Base-by-base conservation (phyloP, 2,888 invertebrate genomes). In the Conomelus anceps region DNA sequence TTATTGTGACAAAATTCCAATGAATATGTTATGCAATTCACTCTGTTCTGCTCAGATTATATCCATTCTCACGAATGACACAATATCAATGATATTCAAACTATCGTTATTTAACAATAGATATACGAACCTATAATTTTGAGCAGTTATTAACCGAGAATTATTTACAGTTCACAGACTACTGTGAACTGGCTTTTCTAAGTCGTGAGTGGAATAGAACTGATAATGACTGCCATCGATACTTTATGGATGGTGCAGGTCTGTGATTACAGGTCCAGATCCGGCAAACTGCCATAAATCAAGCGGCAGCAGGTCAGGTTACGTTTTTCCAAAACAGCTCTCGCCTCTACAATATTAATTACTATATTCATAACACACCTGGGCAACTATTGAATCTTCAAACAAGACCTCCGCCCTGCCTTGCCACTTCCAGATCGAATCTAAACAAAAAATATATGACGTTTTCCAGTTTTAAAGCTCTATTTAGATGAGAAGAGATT, bases 311-410 rank as follows among this genome's bases (percentile, higher is more conserved):
- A 3, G 13, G 13, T 13, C n/a, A 63, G 34, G 17, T 13, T 63
- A 63, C 63, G n/a, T 63, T 63, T 34, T 63, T 63, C 63, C 63
- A 63, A 63, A 63, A 63, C 63, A 63, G n/a, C 63, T 63, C 63
- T 63, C 63, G 63, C 63, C 63, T 63, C 63, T n/a, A 63, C 20
- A 63, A 63, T n/a, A 86, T 86, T 86, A 86, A 86, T 86, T 86
- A 86, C 86, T 29, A 20, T 86, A 86, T 86, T 26, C 86, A 86
- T 86, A 86, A 29, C 86, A 86, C 86, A 26, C 22, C n/a, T 3
- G 20, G 3, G 11, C 17, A 13, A 24, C 86, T 86, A 86, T 86
- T 86, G 26, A 86, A 86, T 86, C 86, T 86, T 86, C 24, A 86
- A 86, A 86, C 86, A 86, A 86, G 86, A 86, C 29, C 9, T 86